Base-by-base conservation (phyloP, 2,888 invertebrate genomes). In the Deilephila porcellus region DNA sequence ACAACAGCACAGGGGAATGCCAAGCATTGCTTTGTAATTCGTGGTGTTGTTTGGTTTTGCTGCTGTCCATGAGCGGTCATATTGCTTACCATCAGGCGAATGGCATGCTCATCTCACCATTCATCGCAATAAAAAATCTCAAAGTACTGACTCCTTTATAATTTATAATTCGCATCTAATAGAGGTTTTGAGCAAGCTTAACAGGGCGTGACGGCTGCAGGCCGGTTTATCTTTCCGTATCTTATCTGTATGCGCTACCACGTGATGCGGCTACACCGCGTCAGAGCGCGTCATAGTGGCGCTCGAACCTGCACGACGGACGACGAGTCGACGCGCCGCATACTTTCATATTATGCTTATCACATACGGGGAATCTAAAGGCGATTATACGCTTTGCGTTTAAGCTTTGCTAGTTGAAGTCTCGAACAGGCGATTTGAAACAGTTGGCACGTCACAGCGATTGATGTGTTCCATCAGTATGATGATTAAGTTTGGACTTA, bases 321-420 rank as follows among this genome's bases (percentile, higher is more conserved):
- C 8, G 25, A 52, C 67, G 45, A 52, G 67, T 67, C 71, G 59
- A 59, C 59, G 71, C 53, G 59, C 53, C 71, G 71, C 53, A 59
- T 59, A 34, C 56, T 71, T 71, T 64, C 63, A 32, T 56, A 72
- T 64, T 72, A 72, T 72, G 63, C 63, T 64, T 72, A 72, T 72
- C 72, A 72, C 34, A 72, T 37, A 56, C 62, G 53, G 62, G 34
- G 53, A 72, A 72, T 72, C 72, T 63, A 53, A 72, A 72, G 72
- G 53, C 52, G 53, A 63, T 53, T 63, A 20, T 45, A 72, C 17
- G 20, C 53, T 53, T 37, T 52, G 52, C 71, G 19, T 52, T 53
- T 5, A 4, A 19, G 17, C 5, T 56, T 56, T n/a, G 19, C n/a
- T n/a, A 2, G 19, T 56, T 56, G n/a, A n/a, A 45, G 11, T 45